Percentiles rank a stretch among this genome's conserved stretches.
phyloP scores from a whole-genome alignment of 1,140 invertebrate genomes.

The Hormaphis cornu region DNA sequence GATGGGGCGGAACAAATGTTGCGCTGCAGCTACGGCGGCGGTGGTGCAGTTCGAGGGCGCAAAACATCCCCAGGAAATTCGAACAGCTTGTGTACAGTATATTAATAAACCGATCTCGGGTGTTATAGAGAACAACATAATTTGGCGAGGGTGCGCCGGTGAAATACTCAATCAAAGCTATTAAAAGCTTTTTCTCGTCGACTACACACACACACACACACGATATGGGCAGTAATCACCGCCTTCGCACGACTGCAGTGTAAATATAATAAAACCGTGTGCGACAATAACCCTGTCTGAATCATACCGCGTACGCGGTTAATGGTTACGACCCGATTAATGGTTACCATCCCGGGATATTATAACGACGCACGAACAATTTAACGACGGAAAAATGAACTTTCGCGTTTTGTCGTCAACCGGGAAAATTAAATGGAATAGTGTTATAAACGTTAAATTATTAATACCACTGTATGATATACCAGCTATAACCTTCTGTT shows the following conservation, averaged over 20 bases:
- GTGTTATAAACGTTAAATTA: no score
- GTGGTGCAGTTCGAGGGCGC: not conserved
- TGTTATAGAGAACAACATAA: no score
- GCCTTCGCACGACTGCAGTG: no score
- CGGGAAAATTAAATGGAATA: no score
- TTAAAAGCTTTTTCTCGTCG: constrained; percentile 32
- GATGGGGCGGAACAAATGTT: constrained; percentile 18
- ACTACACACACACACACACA: not conserved
- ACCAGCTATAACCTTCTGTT: no score
- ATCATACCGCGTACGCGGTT: no score
- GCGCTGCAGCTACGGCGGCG: not conserved
- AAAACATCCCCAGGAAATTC: constrained; percentile 10
- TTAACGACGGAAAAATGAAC: no score
- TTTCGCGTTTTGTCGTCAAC: no score
- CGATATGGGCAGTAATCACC: not conserved
- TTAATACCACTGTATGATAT: no score
- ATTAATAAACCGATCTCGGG: constrained; percentile 30
- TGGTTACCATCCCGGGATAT: not conserved
- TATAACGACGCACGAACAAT: no score
- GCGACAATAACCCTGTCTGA: no score
- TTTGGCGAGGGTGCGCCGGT: not conserved
- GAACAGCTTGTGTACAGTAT: constrained; percentile 24
- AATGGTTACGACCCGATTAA: not conserved
- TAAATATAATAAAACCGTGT: no score
- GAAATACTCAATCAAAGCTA: constrained; percentile 27